phyloP scores from a whole-genome alignment of 37 sponge, comb jelly and placozoan genomes.

The Mnemiopsis leidyi region DNA sequence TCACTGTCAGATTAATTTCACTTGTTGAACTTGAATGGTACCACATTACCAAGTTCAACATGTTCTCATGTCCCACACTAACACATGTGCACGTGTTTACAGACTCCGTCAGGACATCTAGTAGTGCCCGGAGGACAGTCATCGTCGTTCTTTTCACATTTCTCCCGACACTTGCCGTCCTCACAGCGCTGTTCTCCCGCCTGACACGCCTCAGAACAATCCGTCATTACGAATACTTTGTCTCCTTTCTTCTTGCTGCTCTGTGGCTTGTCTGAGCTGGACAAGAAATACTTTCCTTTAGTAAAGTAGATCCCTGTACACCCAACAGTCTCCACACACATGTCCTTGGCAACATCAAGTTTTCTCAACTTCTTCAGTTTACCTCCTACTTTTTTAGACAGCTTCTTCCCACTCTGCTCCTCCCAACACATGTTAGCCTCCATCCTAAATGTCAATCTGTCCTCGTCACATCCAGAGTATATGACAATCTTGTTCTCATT shows the following conservation, averaged over 20 bases:
- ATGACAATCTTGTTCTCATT: background rate
- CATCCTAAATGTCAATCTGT: background rate
- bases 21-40: too few relatives aligned
- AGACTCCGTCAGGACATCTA: background rate
- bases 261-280: background rate
- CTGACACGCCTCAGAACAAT: background rate
- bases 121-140: background rate
- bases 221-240: background rate
- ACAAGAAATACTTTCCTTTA: background rate
- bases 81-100: background rate
- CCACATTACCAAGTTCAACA: too few relatives aligned
- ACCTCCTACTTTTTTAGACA: background rate
- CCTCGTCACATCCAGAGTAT: background rate
- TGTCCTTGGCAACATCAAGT: slow-evolving; percentile 27
- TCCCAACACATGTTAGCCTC: slow-evolving; percentile 25
- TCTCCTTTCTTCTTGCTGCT: background rate
- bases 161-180: background rate
- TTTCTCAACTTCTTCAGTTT: background rate
- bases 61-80: too few relatives aligned
- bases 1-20: too few relatives aligned
- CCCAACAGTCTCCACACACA: background rate
- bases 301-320: background rate
- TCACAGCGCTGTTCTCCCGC: background rate
- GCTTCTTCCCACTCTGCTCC: slow-evolving; percentile 7
- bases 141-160: background rate